Conservation (phyloP, 2,888 invertebrate genomes). For the Lamellibrachia columna region DNA sequence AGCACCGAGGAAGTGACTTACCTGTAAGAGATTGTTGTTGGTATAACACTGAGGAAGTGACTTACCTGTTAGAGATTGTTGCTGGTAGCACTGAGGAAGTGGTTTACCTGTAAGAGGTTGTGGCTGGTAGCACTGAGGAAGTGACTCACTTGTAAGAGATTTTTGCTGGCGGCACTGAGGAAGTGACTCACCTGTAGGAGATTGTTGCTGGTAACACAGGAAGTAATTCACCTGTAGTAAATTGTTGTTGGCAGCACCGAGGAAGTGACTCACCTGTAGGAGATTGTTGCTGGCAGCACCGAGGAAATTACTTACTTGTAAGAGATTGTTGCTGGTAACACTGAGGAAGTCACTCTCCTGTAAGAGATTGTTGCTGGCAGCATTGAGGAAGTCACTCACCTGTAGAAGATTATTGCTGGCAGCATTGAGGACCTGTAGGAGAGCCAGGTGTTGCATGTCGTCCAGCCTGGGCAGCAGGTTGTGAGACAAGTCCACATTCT, state of each 20-base stretch:
- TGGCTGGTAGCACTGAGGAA: constrained; percentile 42
- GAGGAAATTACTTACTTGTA: constrained; percentile 46
- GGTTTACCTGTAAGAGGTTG: no score
- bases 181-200: neutral
- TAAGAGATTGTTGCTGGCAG: neutral
- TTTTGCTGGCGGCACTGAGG: neutral
- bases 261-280: neutral
- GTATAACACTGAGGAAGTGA: constrained; percentile 44
- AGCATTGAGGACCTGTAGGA: constrained; percentile 52
- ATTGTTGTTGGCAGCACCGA: neutral
- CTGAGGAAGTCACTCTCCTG: constrained; percentile 38
- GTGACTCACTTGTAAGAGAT: neutral
- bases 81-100: neutral
- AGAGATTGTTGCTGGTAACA: constrained; percentile 54
- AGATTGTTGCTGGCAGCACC: neutral
- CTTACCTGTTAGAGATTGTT: neutral
- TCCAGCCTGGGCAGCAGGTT: constrained; percentile 57
- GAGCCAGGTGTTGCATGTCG: constrained; percentile 51
- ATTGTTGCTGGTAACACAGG: constrained; percentile 39
- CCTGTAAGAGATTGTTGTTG: constrained; percentile 57
- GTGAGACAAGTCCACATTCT: constrained; percentile 55
- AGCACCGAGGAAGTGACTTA: constrained; percentile 29
- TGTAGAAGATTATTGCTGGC: constrained; percentile 56
- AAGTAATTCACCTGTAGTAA: neutral
- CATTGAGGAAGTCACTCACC: constrained; percentile 41